Percentiles rank a stretch among this genome's conserved stretches.
Evolutionary conservation across 2,888 invertebrate genomes (phyloP).

Genomic region (Cephalotes varians): DNA sequence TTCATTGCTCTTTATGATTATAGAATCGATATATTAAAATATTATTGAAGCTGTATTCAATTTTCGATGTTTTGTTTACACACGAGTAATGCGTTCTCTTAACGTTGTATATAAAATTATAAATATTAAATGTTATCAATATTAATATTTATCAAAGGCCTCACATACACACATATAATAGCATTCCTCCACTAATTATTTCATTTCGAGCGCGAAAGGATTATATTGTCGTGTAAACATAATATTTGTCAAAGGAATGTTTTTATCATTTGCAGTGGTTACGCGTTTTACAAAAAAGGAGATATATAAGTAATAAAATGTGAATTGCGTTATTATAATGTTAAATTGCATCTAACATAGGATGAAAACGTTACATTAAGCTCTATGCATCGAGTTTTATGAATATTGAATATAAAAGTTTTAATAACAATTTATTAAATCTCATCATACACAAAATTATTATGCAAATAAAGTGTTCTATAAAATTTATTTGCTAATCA

Average conservation of each 20-base stretch:
- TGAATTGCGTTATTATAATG: slow-evolving; percentile 16
- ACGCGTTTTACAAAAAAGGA: neutral
- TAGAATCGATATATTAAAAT: slow-evolving; percentile 26
- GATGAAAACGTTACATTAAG: slow-evolving; percentile 15
- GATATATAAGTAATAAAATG: slow-evolving; percentile 12
- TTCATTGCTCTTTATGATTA: slow-evolving; percentile 20
- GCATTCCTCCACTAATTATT: slow-evolving; percentile 34
- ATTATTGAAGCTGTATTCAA: slow-evolving; percentile 30
- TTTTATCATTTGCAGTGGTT: slow-evolving; percentile 40
- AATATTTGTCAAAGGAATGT: slow-evolving; percentile 40
- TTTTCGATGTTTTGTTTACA: slow-evolving; percentile 39
- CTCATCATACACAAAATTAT: slow-evolving; percentile 33
- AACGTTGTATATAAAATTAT: slow-evolving; percentile 31
- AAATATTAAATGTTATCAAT: slow-evolving; percentile 49
- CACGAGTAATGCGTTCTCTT: slow-evolving; percentile 24
- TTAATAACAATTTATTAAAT: slow-evolving; percentile 39
- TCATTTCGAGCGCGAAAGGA: slow-evolving; percentile 41
- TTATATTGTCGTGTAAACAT: slow-evolving; percentile 33
- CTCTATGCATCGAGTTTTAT: slow-evolving; percentile 3
- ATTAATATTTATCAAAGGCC: slow-evolving; percentile 46
- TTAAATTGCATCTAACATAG: neutral
- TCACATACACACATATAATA: slow-evolving; percentile 35
- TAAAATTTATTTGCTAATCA: slow-evolving; percentile 21
- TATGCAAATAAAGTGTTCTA: slow-evolving; percentile 19
- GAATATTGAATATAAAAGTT: slow-evolving; percentile 20